Base-by-base conservation (phyloP, 2,797 vertebrate species). In the Dromococcyx pavoninus region DNA sequence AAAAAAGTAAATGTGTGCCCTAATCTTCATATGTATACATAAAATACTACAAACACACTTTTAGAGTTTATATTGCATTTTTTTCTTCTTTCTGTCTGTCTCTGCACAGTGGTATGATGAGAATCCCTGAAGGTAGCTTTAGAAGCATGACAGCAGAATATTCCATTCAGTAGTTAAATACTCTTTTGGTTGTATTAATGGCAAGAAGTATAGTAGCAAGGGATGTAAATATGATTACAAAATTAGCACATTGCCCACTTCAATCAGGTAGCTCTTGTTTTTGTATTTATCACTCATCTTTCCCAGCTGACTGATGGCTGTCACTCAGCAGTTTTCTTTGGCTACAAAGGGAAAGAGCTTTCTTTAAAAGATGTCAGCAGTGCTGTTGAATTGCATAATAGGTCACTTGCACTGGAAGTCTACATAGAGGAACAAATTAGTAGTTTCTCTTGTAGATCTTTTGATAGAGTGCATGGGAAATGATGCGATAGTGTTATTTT, bases 71-170 rank as follows among this genome's bases (percentile, higher is more conserved):
- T 65, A 9, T 11, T 78, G 50, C 19, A n/a, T 2, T 71, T 64
- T 70, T 84, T 78, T 12, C 41, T 85, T 83, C 89, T 12, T 79
- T 91, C 78, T 78, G n/a, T 71, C 80, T 57, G 74, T 81, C 95
- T 80, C 77, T 65, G 35, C 65, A 14, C 86, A 73, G 92, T 50
- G 56, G 80, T 57, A 19, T 78, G 81, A 1, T 79, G 95, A 86
- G 94, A 92, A 96, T 94, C 86, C 61, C 82, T 74, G 77, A 96
- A 95, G 69, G 80, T 89, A 91, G 44, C 48, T 96, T 81, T 50
- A 86, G 78, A 84, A 50, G 88, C 50, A 41, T 14, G 64, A 10
- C n/a, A 71, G 62, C 51, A 76, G 78, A 93, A 73, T 83, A 78
- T 88, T 85, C 73, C 51, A 16, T 80, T 88, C 83, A 65, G 58